Base-by-base conservation (phyloP, 2,888 invertebrate species). In the Agonopterix heracliana region DNA sequence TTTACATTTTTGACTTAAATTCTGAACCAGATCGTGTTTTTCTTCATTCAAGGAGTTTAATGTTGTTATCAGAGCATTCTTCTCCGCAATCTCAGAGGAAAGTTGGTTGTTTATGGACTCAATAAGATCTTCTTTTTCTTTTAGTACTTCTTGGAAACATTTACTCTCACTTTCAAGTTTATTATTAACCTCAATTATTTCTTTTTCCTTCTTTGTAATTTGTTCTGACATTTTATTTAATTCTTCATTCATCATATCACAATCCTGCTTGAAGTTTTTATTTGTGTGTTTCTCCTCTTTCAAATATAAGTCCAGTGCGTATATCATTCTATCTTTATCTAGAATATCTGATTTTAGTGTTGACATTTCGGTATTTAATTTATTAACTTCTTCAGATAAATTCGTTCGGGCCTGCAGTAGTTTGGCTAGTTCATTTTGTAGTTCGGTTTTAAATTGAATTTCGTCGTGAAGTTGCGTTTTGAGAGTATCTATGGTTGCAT, bases 381-480 rank as follows among this genome's bases (percentile, higher is more conserved):
- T 61, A 34, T 60, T 57, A 3, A 68, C 40, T 44, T 69, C 62
- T 34, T 71, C 66, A 11, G 60, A 42, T 34, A 71, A 49, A 34
- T 50, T 41, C 9, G 50, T 52, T 54, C 66, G 69, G n/a, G 57
- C 53, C 43, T 56, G 54, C 9, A 66, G 60, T 34, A 71, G 50
- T 51, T 67, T 56, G 5, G 59, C 55, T 1, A 77, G 47, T 57
- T 78, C 71, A 41, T 66, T 61, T 58, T 79, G 74, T 41, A 77
- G 54, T 26, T 54, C 55, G 9, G 74, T 54, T 58, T 80, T 82
- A 49, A 66, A 76, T 17, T 74, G 54, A 14, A 78, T 77, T 61
- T 82, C 81, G 54, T 72, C 68, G 46, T 77, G 71, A 38, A 82
- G 54, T 58, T 80, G 81, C 46, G 60, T 66, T 61, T 79, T 73